phyloP scores from a whole-genome alignment of 2,113 vertebrate species.

The Lates calcarifer region DNA sequence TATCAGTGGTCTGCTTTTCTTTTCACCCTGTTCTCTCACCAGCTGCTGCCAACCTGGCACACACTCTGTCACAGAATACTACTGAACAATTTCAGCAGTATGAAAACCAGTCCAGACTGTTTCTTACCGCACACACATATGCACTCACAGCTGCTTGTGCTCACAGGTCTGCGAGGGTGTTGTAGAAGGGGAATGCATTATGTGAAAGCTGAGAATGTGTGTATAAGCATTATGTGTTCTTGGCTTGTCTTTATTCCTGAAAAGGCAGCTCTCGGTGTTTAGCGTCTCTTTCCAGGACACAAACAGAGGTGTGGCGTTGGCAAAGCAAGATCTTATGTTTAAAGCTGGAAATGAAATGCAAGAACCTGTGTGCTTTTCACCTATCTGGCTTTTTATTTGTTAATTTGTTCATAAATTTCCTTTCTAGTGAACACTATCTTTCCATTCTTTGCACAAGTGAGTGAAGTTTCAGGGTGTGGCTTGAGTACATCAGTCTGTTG shows the following conservation, averaged over 20 bases:
- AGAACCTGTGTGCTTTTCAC: background rate
- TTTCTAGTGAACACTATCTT: conserved; percentile 13
- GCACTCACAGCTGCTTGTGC: conserved; percentile 43
- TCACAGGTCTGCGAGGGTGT: conserved; percentile 35
- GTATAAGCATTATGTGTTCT: conserved; percentile 4
- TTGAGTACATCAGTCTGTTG: conserved; percentile 42
- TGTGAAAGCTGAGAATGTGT: conserved; percentile 18
- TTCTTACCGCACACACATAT: conserved; percentile 14
- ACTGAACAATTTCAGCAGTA: background rate
- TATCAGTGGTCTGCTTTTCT: conserved; percentile 5
- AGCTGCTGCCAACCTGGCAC: conserved; percentile 8
- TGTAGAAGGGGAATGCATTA: conserved; percentile 14
- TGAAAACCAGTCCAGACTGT: conserved; percentile 42
- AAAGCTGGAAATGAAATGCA: background rate
- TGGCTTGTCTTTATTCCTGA: conserved; percentile 14
- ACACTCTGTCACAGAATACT: conserved; percentile 27
- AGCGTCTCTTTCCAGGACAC: background rate
- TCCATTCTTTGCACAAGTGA: conserved; percentile 24
- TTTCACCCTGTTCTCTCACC: background rate
- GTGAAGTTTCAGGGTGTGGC: conserved; percentile 70
- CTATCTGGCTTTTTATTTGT: background rate
- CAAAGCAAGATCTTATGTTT: background rate
- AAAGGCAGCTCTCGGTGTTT: background rate
- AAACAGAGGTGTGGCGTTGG: conserved; percentile 9
- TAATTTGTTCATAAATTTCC: background rate